These are phyloP conservation scores for Eretmochelys imbricata DNA, from an alignment of 2,113 vertebrate species.

Conservation along the genomic window DNA sequence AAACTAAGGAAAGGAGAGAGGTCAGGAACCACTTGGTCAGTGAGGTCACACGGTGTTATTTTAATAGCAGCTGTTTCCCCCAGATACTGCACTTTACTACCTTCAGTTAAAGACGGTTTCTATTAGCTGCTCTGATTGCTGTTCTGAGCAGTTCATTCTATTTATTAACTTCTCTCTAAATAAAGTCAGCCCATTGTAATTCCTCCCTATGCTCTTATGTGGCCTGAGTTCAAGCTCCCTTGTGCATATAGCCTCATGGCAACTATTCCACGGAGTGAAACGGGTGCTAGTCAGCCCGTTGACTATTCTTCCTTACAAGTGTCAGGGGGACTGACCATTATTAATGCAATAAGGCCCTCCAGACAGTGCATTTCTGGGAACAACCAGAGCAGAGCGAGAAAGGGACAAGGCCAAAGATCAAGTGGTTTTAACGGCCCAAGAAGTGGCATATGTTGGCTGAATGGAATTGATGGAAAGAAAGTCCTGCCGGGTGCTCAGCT, in stretches of 20 bases:
- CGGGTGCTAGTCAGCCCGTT: background rate
- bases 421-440: background rate
- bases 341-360: background rate
- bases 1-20: background rate
- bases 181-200: background rate
- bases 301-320: background rate
- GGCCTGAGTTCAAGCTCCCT: background rate
- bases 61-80: background rate
- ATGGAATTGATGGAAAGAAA: background rate
- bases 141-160: background rate
- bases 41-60: background rate
- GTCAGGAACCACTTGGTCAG: background rate
- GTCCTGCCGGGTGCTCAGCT: background rate
- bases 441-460: background rate
- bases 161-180: background rate
- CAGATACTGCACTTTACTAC: background rate
- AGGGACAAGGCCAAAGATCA: background rate
- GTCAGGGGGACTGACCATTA: background rate
- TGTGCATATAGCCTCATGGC: background rate
- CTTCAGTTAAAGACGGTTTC: background rate
- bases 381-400: background rate
- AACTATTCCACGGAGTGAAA: background rate
- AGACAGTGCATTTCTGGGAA: background rate
- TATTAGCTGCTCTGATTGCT: background rate
- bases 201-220: background rate